Evolutionary conservation across 2,113 vertebrate species (phyloP).

Genomic region (Aix galericulata): DNA sequence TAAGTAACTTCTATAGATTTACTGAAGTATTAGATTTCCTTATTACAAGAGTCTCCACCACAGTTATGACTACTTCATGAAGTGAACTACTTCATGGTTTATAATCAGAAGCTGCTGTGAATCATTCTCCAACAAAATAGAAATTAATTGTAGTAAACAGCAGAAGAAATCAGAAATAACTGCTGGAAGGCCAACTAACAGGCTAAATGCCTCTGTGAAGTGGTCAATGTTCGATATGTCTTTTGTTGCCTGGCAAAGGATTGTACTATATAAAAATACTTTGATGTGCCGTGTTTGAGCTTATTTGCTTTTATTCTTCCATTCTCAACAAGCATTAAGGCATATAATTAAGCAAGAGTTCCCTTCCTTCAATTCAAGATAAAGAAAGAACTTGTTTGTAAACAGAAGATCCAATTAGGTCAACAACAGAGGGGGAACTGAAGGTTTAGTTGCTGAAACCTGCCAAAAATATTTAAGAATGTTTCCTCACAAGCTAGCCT

Average conservation of each 20-base stretch:
- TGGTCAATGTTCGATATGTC: not conserved
- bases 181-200: not conserved
- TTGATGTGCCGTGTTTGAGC: not conserved
- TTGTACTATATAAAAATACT: slow-evolving; percentile 14
- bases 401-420: not conserved
- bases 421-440: not conserved
- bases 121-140: not conserved
- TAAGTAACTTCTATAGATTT: not conserved
- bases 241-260: not conserved
- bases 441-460: not conserved
- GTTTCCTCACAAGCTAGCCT: not conserved
- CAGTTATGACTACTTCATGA: not conserved
- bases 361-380: not conserved
- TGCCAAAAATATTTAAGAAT: not conserved
- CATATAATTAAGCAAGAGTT: not conserved
- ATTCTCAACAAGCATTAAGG: not conserved
- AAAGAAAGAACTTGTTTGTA: not conserved
- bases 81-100: not conserved
- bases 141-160: slow-evolving; percentile 18
- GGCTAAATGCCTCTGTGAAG: not conserved
- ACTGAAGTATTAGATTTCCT: not conserved
- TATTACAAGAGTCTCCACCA: not conserved
- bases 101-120: not conserved
- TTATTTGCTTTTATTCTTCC: not conserved
- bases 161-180: slow-evolving; percentile 23